phyloP scores from a whole-genome alignment of 2,888 invertebrate species.

The Allophyes oxyacanthae region DNA sequence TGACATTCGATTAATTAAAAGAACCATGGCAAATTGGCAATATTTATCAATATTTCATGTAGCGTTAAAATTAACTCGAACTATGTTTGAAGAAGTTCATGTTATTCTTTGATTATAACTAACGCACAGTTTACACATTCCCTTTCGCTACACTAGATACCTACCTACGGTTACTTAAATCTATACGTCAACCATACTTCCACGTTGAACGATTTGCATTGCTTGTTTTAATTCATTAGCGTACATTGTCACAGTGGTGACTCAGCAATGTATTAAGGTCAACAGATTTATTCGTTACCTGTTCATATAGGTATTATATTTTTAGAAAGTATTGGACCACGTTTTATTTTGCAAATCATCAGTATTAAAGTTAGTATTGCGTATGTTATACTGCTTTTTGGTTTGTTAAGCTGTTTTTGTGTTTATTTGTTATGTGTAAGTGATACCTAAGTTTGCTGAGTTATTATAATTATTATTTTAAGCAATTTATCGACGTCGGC shows the following conservation, averaged over 20 bases:
- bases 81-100: constrained; percentile 2
- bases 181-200: neutral
- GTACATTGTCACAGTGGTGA: neutral
- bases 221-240: constrained; percentile 19
- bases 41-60: constrained; percentile 14
- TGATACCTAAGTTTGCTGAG: constrained; percentile 5
- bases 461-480: constrained; percentile 3
- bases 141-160: constrained; percentile 28
- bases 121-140: constrained; percentile 30
- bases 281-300: constrained; percentile 18
- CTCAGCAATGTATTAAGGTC: constrained; percentile 22
- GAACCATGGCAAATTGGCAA: neutral
- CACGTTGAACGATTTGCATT: constrained; percentile 17
- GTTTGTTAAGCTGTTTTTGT: constrained; percentile 15
- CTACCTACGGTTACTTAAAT: constrained; percentile 4
- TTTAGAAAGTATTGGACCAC: constrained; percentile 54
- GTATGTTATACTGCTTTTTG: constrained; percentile 22
- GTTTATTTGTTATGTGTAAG: constrained; percentile 30
- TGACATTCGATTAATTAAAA: too few species aligned
- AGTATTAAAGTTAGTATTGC: constrained; percentile 29
- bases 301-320: constrained; percentile 8
- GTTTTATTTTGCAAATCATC: constrained; percentile 40
- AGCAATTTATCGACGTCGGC: too few species aligned
- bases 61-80: constrained; percentile 8
- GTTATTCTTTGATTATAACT: constrained; percentile 1